phyloP scores from a whole-genome alignment of 2,797 vertebrate genomes.

The Babyrousa celebensis region DNA sequence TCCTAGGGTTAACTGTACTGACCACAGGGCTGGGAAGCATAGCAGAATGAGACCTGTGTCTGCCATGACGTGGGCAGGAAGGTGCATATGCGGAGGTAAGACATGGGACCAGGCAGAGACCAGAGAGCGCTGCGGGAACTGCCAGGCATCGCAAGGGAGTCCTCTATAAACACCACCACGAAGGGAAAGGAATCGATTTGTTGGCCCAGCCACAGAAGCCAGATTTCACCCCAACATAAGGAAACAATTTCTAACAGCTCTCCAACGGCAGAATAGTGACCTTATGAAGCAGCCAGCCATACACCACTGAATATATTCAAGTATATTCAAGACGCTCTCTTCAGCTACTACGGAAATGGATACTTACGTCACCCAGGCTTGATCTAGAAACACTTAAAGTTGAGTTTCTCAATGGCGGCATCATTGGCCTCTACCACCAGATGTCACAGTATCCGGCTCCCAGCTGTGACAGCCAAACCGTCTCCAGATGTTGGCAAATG shows the following conservation, averaged over 20 bases:
- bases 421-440: not conserved
- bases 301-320: not conserved
- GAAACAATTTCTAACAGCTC: not conserved
- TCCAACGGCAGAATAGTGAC: not conserved
- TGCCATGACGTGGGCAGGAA: not conserved
- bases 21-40: not conserved
- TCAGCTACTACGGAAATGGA: not conserved
- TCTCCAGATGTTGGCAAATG: not conserved
- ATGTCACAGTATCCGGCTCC: not conserved
- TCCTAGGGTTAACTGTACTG: not conserved
- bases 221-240: not conserved
- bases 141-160: not conserved
- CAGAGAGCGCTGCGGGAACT: not conserved
- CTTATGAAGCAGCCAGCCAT: not conserved
- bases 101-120: not conserved
- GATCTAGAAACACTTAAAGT: not conserved
- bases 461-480: not conserved
- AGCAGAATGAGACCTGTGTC: not conserved
- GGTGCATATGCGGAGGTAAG: not conserved
- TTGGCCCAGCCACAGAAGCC: not conserved
- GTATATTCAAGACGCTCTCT: not conserved
- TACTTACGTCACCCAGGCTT: not conserved
- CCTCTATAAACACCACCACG: not conserved
- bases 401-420: not conserved
- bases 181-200: not conserved